Evolutionary conservation across 2,113 vertebrate species (phyloP), one percentile per base, ranked within the genome.

Genomic region (Salminus brasiliensis): DNA sequence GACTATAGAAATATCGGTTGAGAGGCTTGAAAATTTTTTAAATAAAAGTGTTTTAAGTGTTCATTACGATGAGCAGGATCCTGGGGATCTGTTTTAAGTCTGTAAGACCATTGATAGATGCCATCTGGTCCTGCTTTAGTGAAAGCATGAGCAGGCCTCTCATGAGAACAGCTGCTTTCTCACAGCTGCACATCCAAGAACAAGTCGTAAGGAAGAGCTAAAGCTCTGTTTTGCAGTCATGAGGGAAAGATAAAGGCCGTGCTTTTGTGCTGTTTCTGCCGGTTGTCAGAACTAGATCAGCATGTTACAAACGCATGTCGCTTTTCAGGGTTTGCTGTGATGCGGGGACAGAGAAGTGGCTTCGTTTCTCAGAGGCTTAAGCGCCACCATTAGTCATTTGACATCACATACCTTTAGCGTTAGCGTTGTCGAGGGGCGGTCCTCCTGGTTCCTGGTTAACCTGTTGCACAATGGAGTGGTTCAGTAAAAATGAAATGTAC

Each of bases 61-160:
- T 8, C 23, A 74, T 41, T 45, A 30, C 45, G 34, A 34, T 32
- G 59, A 63, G 59, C 12, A 1, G 10, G 30, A 27, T 18, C 45
- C 39, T 47, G 21, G 16, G 29, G 29, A 12, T 34, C 18, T 34
- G 43, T 8, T 65, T 76, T 65, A 65, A 15, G n/a, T 7, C 60
- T 25, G 6, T 49, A 30, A 47, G 55, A 11, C 55, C 32, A 32
- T 27, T 34, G 47, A 63, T 75, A 27, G 29, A 32, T 63, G 13
- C 21, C 59, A 65, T 76, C 59, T 76, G 73, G 57, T n/a, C 16
- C 45, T 62, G 5, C 9, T 45, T 62, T 45, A 8, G 16, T 32
- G 12, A 11, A 63, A 49, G 41, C 2, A 16, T 75, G 27, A 5
- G 13, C 2, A 49, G 18, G 13, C 30, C 10, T 23, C 57, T 63